These are phyloP conservation scores for Phenganax marumi DNA, from an alignment of 92 coral and sea anemone species.

Conservation along the genomic window DNA sequence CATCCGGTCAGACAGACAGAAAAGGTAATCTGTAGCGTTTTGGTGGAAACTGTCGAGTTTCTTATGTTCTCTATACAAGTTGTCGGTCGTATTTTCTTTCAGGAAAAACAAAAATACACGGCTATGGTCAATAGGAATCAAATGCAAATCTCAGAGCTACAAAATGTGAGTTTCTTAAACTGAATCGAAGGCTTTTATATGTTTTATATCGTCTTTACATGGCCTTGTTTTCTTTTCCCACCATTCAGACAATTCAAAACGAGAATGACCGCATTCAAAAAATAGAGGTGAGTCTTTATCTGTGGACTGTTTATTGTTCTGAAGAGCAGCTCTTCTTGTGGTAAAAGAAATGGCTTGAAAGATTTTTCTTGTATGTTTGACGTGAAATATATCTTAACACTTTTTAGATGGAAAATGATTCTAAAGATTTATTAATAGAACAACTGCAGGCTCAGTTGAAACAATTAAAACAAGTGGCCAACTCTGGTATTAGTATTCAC, in stretches of 20 bases:
- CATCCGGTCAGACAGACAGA: too few relatives aligned
- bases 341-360: too few relatives aligned
- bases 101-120: conserved; percentile 94
- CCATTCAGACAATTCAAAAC: conserved; percentile 65
- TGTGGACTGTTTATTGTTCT: too few relatives aligned
- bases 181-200: neutral
- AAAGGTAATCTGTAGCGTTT: too few relatives aligned
- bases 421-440: conserved; percentile 89
- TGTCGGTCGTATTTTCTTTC: neutral
- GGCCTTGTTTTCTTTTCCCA: neutral
- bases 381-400: too few relatives aligned
- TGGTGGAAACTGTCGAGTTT: neutral
- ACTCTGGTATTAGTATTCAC: conserved; percentile 42
- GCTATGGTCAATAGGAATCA: conserved; percentile 87
- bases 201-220: neutral
- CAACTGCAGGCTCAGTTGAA: conserved; percentile 77
- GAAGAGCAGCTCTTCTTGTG: too few relatives aligned
- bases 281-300: conserved; percentile 67
- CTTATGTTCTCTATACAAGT: too few relatives aligned
- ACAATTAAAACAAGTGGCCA: conserved; percentile 49
- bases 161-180: conserved; percentile 59
- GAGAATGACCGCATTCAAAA: conserved; percentile 83
- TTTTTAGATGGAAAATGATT: conserved; percentile 86
- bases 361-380: too few relatives aligned
- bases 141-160: conserved; percentile 70